Conservation (phyloP, 2,888 invertebrate species). For the Drosophila borborema region DNA sequence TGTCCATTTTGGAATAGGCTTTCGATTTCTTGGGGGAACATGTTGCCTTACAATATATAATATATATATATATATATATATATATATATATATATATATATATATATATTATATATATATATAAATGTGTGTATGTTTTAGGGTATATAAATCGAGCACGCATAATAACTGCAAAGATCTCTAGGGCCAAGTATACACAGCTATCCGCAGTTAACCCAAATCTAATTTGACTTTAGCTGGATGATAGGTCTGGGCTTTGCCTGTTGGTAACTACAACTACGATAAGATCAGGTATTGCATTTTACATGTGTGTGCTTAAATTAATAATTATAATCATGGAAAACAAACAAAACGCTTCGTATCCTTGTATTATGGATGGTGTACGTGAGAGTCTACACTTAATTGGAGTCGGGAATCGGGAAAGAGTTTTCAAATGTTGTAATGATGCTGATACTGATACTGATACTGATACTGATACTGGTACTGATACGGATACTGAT, state of each 20-base stretch:
- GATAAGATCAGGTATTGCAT: conserved; percentile 22
- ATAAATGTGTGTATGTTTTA: neutral
- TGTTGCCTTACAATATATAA: conserved; percentile 44
- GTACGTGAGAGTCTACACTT: conserved; percentile 36
- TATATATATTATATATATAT: neutral
- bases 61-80: neutral
- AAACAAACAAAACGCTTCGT: conserved; percentile 19
- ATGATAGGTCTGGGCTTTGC: conserved; percentile 32
- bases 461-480: conserved; percentile 33
- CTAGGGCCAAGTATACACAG: conserved; percentile 53
- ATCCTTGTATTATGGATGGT: conserved; percentile 36
- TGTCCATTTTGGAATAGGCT: conserved; percentile 72
- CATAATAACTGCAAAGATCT: conserved; percentile 9
- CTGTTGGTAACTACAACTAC: conserved; percentile 43
- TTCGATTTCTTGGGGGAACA: conserved; percentile 85
- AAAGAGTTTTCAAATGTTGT: conserved; percentile 50
- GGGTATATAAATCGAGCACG: conserved; percentile 25
- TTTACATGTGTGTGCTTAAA: conserved; percentile 7
- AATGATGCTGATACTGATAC: conserved; percentile 47
- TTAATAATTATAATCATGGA: neutral
- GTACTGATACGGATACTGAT: conserved; percentile 44
- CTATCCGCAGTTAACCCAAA: conserved; percentile 42
- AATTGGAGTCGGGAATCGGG: conserved; percentile 27
- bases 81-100: too few species aligned
- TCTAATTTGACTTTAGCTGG: conserved; percentile 25